Base-by-base conservation (phyloP, 2,113 vertebrate genomes). In the Rallus limicola region DNA sequence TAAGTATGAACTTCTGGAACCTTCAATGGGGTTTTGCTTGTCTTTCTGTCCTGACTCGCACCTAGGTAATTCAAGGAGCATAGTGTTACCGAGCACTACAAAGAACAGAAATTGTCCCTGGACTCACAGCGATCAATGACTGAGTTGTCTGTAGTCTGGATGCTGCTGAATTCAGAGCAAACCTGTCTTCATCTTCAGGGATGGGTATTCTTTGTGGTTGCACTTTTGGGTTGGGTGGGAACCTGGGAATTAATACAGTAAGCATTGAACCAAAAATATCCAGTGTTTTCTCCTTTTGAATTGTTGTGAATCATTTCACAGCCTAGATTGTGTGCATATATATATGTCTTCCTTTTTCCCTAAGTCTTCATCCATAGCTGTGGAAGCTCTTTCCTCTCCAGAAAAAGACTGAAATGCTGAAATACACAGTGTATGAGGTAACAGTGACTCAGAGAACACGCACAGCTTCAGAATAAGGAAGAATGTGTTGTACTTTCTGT, bases 261-360 rank as follows among this genome's bases (percentile, higher is more conserved):
- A 38, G 36, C 83, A 84, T 71, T 16, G 48, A 88, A 82, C 31
- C 62, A 64, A 88, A 96, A 92, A 68, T 48, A 88, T 13, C 16
- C 59, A 20, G 0, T 19, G 4, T 58, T 76, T 80, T 58, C 44
- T 85, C 36, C 76, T 62, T 82, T 33, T 88, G 82, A 83, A 52
- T 44, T 17, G n/a, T 40, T 88, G 62, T 93, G 94, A 90, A 69
- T 93, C 34, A 80, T 90, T 93, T 88, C 82, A n/a, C 76, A 92
- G 63, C 71, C 84, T 38, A 9, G 60, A 55, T 74, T 65, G 14
- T 52, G 10, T 23, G 10, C 18, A 12, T 28, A 16, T 46, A 24
- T n/a, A 17, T 44, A 19, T 48, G 4, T 58, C 25, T 72, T 52
- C 48, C 14, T 26, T 52, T 36, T 74, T 74, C 53, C 59, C 92